A percentile compares a stretch with the other conserved stretches of the same genome.
These are phyloP conservation scores for Chaetodon auriga DNA, from an alignment of 2,113 vertebrate species.

Conservation along the genomic window DNA sequence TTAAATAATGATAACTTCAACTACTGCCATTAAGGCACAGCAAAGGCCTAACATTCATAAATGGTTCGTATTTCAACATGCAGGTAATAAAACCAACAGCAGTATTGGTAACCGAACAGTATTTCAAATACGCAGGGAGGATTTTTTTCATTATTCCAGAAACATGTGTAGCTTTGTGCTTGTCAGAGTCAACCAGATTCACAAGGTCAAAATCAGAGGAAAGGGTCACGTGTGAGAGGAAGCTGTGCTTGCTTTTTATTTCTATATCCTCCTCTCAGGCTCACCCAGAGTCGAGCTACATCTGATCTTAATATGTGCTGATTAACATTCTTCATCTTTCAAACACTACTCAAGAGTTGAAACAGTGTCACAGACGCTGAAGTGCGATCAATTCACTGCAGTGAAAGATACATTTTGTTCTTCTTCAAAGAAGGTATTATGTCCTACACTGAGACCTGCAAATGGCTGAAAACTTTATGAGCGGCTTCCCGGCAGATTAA, in stretches of 20 bases:
- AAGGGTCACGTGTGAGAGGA: slow-evolving; percentile 4
- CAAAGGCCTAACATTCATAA: slow-evolving; percentile 38
- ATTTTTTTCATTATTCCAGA: neutral
- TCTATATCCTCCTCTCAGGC: neutral
- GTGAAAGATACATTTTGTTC: slow-evolving; percentile 14
- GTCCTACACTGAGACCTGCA: slow-evolving; percentile 1
- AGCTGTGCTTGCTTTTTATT: slow-evolving; percentile 48
- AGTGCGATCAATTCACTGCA: neutral
- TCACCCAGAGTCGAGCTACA: neutral
- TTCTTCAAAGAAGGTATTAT: neutral
- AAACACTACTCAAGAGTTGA: neutral
- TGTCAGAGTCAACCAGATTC: slow-evolving; percentile 12
- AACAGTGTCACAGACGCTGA: neutral
- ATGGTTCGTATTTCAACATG: slow-evolving; percentile 33
- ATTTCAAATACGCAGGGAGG: neutral
- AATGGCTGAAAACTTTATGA: neutral
- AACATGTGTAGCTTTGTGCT: slow-evolving; percentile 62
- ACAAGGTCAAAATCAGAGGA: neutral
- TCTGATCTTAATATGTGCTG: slow-evolving; percentile 24
- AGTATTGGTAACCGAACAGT: neutral
- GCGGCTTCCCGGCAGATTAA: slow-evolving; percentile 6
- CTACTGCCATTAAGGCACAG: neutral
- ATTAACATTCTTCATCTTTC: neutral
- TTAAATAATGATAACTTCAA: slow-evolving; percentile 19
- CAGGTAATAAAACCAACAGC: slow-evolving; percentile 24